Evolutionary conservation across 1,140 invertebrate species (phyloP), one percentile per base, ranked within the genome.

Genomic region (Anadara kagoshimensis): DNA sequence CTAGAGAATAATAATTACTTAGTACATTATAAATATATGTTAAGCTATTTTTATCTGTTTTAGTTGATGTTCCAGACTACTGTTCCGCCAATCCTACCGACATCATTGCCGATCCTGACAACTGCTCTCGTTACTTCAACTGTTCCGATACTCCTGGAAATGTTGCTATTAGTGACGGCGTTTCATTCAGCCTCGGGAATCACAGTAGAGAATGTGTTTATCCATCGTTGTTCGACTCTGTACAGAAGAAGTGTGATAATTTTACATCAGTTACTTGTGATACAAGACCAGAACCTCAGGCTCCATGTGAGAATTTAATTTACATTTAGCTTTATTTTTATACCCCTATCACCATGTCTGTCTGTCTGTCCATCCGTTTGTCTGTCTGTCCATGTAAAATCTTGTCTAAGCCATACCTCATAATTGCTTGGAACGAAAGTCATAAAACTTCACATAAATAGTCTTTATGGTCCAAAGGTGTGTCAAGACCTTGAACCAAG

Each of bases 241-340:
- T 57, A 7, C 51, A 26, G 16, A 62, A 66, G 51, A 54, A 56
- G 45, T 80, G 78, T 53, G 72, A 69, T 16, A 56, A 69, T 43
- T 73, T 61, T 68, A 18, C 47, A 14, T 14, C n/a, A 44, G 78
- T 80, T 26, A 56, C 65, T 22, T 80, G 78, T 75, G 69, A 73
- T 20, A 58, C 24, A 41, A 75, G 76, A 72, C 5, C 26, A 14
- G 78, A 80, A 57, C 75, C 73, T 5, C 43, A 45, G 43, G 66
- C 74, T 47, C 72, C 75, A n/a, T 80, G 78, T 80, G 49, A 78
- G 78, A 54, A 14, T 56, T 20, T 2, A 18, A 45, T 36, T 36
- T 36, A 36, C 29, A 36, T 16, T 4, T 12, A 16, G 58, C 45
- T 11, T 10, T 11, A n/a, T n/a, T n/a, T n/a, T n/a, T n/a, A n/a